Base-by-base conservation (phyloP, 2,888 invertebrate species). In the Scaptomyza cyrtandrae region DNA sequence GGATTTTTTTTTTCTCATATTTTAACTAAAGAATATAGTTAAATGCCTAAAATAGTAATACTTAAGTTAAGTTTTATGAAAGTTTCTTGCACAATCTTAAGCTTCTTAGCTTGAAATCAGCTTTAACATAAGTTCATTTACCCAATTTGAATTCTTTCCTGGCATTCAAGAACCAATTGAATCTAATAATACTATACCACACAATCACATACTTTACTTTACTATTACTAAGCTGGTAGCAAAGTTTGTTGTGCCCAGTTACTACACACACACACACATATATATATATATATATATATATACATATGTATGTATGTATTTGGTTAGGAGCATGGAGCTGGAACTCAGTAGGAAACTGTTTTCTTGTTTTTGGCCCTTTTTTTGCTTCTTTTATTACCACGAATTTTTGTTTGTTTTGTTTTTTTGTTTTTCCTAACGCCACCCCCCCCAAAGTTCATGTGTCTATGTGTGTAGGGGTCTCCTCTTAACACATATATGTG, bases 371-470 rank as follows among this genome's bases (percentile, higher is more conserved):
- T 69, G 58, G 44, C 57, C 46, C 67, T 66, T 57, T 50, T 48
- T 31, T 31, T 31, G 5, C 9, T 9, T 44, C 24, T 67, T 77
- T 65, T 57, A 50, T 49, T 41, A 41, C 39, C 35, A 49, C 13
- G 10, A 46, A 43, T 57, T 58, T 19, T n/a, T 46, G 49, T 37
- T 46, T 52, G 24, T 35, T 35, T 46, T 46, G n/a, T 31, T 48
- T 48, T 48, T 19, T 49, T 57, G 50, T 63, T 35, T 62, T 59
- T 53, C 19, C 55, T 58, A 64, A 57, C 63, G 70, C 71, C 63
- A 69, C 77, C 77, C 75, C 63, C 71, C 77, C 77, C 75, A 81
- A 74, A 73, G 71, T 74, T 65, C 75, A 59, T 63, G 53, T 56
- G 58, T 66, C 37, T 24, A 24, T 24, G 50, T 74, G 66, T 75